Percentiles rank a stretch among this genome's conserved stretches.
Conservation (phyloP, 2,797 vertebrate species). For the Macrochelys suwanniensis region DNA sequence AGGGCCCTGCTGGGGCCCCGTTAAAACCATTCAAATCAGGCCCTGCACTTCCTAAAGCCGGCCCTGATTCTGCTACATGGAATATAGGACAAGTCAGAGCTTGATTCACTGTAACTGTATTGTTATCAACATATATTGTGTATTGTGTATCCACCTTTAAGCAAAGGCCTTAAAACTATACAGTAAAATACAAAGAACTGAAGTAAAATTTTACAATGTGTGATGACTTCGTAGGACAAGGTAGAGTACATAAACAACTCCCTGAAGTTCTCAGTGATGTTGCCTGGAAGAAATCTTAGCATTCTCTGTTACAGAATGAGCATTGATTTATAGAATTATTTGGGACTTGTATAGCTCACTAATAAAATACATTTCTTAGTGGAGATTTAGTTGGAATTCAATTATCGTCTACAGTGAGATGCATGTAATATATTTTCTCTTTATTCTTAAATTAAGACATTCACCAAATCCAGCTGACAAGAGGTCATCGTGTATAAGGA, state of each 20-base stretch:
- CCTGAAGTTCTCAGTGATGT: background rate
- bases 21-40: too few relatives aligned
- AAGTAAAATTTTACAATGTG: background rate
- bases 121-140: background rate
- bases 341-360: background rate
- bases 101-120: background rate
- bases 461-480: background rate
- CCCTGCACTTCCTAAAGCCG: too few relatives aligned
- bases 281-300: background rate
- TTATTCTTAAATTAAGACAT: background rate
- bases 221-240: background rate
- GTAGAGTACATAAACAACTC: background rate
- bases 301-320: background rate
- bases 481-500: background rate
- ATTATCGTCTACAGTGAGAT: background rate
- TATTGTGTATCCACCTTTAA: background rate
- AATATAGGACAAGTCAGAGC: background rate
- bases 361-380: background rate
- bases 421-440: background rate
- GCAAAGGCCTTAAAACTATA: background rate
- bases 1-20: too few relatives aligned
- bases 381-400: background rate
- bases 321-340: background rate
- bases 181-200: background rate
- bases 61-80: background rate